A percentile compares a stretch with the other conserved stretches of the same genome.
These are phyloP conservation scores for Stichopus horrens DNA, from an alignment of 53 echinoderm and acorn worm genomes.

Conservation along the genomic window DNA sequence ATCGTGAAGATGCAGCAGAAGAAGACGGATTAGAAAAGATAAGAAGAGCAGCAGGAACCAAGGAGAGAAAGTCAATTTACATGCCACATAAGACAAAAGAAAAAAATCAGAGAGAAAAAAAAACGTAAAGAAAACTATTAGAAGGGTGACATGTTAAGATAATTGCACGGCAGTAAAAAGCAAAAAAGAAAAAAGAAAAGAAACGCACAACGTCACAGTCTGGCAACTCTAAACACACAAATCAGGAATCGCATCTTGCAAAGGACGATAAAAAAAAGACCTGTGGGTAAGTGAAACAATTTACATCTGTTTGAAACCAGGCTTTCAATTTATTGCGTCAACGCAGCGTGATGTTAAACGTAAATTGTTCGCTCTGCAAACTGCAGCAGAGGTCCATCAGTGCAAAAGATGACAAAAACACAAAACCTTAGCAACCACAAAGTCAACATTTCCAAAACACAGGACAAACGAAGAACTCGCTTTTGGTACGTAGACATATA, in stretches of 20 bases:
- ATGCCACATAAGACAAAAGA: neutral
- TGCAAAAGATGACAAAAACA: too few relatives aligned
- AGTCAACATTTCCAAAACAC: too few relatives aligned
- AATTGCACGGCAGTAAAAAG: constrained; percentile 31
- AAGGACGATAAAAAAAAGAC: neutral
- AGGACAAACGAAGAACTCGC: too few relatives aligned
- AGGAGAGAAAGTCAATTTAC: constrained; percentile 7
- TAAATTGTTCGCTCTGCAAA: neutral
- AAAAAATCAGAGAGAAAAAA: neutral
- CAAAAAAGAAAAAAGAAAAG: neutral
- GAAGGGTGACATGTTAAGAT: constrained; percentile 37
- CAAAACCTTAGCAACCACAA: too few relatives aligned
- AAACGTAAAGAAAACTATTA: neutral
- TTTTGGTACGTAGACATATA: too few relatives aligned
- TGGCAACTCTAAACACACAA: constrained; percentile 41
- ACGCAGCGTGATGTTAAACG: neutral
- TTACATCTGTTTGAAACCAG: constrained; percentile 35
- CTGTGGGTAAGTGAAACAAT: constrained; percentile 25
- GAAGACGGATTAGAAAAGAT: neutral
- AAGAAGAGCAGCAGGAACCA: neutral
- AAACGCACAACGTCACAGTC: neutral
- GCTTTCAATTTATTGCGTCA: constrained; percentile 3
- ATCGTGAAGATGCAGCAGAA: neutral
- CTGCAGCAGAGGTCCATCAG: too few relatives aligned
- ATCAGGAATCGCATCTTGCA: neutral